A percentile compares a stretch with the other conserved stretches of the same genome.
Conservation (phyloP, 2,888 invertebrate genomes). For the Epiblema foenella region DNA sequence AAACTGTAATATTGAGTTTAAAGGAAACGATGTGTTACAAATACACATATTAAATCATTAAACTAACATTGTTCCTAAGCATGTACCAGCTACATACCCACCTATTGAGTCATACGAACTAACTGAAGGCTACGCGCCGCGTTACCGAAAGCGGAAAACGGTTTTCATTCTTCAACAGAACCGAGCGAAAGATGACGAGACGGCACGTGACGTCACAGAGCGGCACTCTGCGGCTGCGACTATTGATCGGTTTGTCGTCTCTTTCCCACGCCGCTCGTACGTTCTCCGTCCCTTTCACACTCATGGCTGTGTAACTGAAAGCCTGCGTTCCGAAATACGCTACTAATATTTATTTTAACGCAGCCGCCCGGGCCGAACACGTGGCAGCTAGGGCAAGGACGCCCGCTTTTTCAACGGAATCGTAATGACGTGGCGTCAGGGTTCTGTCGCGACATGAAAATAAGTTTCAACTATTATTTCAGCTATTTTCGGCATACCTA, state of each 20-base stretch:
- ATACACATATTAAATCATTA: background rate
- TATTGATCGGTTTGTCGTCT: slow-evolving; percentile 81
- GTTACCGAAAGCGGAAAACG: slow-evolving; percentile 51
- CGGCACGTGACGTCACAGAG: slow-evolving; percentile 81
- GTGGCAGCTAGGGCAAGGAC: slow-evolving; percentile 64
- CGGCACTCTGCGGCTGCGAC: slow-evolving; percentile 84
- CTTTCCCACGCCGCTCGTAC: slow-evolving; percentile 65
- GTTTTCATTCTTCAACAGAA: slow-evolving; percentile 59
- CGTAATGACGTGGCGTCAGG: slow-evolving; percentile 19
- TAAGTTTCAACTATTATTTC: background rate
- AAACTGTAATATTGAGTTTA: background rate
- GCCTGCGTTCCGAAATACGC: slow-evolving; percentile 81
- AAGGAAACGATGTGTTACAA: background rate
- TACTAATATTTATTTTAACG: slow-evolving; percentile 85
- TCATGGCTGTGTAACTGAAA: slow-evolving; percentile 67
- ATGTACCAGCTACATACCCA: background rate
- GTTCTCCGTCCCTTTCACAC: slow-evolving; percentile 66
- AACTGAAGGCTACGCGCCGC: slow-evolving; percentile 11
- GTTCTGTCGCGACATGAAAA: slow-evolving; percentile 9
- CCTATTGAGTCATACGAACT: slow-evolving; percentile 1
- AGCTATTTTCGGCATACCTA: no score
- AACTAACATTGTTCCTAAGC: background rate
- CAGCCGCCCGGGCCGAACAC: slow-evolving; percentile 76
- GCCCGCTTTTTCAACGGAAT: slow-evolving; percentile 44
- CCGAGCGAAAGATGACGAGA: slow-evolving; percentile 83